Base-by-base conservation (phyloP, 2,888 invertebrate genomes). In the Aphrophora alni region DNA sequence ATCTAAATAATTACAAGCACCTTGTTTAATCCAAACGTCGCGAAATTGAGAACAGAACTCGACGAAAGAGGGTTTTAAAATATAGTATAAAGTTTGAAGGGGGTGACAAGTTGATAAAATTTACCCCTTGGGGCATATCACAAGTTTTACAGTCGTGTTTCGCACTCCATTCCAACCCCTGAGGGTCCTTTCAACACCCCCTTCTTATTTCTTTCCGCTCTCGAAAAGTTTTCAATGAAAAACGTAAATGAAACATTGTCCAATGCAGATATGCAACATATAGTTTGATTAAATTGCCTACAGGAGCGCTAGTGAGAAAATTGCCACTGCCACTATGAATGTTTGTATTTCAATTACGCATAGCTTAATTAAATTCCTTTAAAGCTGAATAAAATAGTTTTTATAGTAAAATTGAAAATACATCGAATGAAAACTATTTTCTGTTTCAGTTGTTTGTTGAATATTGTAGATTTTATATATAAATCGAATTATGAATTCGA, bases 41-140 rank as follows among this genome's bases (percentile, higher is more conserved):
- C 21, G 21, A 59, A 59, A 59, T 59, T 59, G 59, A 59, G 59
- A 59, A 59, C 21, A 59, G 59, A 59, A 59, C 59, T 59, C 59
- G 21, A 14, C 59, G 21, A 59, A 59, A 59, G 59, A 59, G 59
- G 59, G 59, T 59, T 59, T 59, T 59, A 59, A 59, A 59, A 59
- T 59, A 59, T 59, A 59, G n/a, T 59, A 59, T n/a, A 59, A 59
- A 59, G 59, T 59, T 59, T 59, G 59, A 59, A 21, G 59, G n/a
- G 10, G 59, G 59, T 14, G 59, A 59, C 59, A 59, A 59, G 59
- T 59, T 59, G 59, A 59, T 59, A 59, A 59, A 59, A 59, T 59
- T 21, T 59, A n/a, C 59, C 59, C 21, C 59, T 21, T 5, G 59
- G 59, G 59, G 12, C 59, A 59, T 59, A 59, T 59, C 59, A 59